Evolutionary conservation across 2,113 vertebrate genomes (phyloP), one percentile per base, ranked within the genome.

Genomic region (Chiloscyllium plagiosum): DNA sequence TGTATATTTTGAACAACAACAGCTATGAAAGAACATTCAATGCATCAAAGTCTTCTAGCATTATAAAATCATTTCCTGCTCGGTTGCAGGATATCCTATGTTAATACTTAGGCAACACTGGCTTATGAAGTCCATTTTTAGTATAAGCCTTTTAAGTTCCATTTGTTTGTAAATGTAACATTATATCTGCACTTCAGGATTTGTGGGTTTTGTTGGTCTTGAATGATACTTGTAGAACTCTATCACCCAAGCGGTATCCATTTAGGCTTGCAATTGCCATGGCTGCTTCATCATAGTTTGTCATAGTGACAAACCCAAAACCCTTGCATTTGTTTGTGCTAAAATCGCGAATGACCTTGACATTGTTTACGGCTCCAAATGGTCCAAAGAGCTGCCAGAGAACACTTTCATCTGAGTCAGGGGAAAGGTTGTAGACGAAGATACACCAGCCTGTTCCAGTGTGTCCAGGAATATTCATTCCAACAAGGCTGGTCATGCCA

Each of bases 101-200:
- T 99, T 99, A 99, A 99, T 99, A 99, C 99, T 99, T 99, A 99
- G 99, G 99, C 99, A 99, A 99, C 99, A 98, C 98, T 99, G 99
- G 99, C 99, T 99, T 99, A 99, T 99, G 99, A 99, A 99, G 99
- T 99, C 99, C 99, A 99, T 99, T 98, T 99, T 99, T 98, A 98
- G 98, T 99, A 99, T 99, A 99, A 99, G 99, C 99, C 99, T 99
- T 98, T 98, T 98, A 98, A 99, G 99, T 99, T 98, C 98, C 98
- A 98, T 98, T 97, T 97, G 97, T 97, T 97, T 97, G 98, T 98
- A 98, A 97, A 97, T 97, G 68, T 95, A 47, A 95, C 69, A 97
- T 98, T 97, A 98, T 98, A 98, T 98, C 97, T 98, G 98, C 98
- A 98, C 98, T 99, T 99, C 99, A 99, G 98, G 99, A 99, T 98